Evolutionary conservation across 2,888 invertebrate genomes (phyloP).

Genomic region (Hydroisotoma schaefferi): DNA sequence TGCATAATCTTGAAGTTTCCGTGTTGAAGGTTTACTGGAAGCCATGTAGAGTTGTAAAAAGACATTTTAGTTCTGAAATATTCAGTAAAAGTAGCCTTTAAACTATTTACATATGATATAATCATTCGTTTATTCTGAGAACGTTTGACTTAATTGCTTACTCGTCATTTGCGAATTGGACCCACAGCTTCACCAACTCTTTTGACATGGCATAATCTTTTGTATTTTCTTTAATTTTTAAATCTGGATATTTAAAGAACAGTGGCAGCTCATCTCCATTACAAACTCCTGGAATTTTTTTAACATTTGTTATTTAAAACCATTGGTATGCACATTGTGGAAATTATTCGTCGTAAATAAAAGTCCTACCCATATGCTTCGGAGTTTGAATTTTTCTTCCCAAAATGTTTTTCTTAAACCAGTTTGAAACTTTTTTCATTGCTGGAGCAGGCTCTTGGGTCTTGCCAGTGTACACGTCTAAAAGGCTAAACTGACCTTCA

Average conservation of each 20-base stretch:
- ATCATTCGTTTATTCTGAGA: conserved; percentile 18
- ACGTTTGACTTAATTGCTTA: conserved; percentile 10
- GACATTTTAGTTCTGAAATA: conserved; percentile 13
- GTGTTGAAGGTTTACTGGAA: conserved; percentile 13
- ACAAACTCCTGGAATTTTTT: conserved; percentile 51
- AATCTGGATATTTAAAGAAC: conserved; percentile 54
- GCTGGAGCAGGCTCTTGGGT: conserved; percentile 36
- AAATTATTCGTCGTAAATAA: too few species aligned
- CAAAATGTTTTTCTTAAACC: conserved; percentile 43
- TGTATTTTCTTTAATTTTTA: conserved; percentile 47
- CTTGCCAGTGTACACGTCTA: conserved; percentile 53
- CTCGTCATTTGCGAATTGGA: conserved; percentile 42
- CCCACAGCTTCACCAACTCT: conserved; percentile 40
- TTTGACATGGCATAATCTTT: conserved; percentile 38
- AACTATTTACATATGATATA: not conserved
- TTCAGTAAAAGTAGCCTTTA: not conserved
- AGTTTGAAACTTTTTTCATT: conserved; percentile 33
- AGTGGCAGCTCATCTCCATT: conserved; percentile 59
- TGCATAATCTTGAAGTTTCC: conserved; percentile 19
- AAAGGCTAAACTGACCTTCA: conserved; percentile 54
- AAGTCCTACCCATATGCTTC: conserved; percentile 29
- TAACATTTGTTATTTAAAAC: not conserved
- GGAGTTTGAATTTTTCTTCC: conserved; percentile 32
- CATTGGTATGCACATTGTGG: not conserved
- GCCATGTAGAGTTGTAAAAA: conserved; percentile 27